Base-by-base conservation (phyloP, 2,888 invertebrate species). In the Apodemia duryi region DNA sequence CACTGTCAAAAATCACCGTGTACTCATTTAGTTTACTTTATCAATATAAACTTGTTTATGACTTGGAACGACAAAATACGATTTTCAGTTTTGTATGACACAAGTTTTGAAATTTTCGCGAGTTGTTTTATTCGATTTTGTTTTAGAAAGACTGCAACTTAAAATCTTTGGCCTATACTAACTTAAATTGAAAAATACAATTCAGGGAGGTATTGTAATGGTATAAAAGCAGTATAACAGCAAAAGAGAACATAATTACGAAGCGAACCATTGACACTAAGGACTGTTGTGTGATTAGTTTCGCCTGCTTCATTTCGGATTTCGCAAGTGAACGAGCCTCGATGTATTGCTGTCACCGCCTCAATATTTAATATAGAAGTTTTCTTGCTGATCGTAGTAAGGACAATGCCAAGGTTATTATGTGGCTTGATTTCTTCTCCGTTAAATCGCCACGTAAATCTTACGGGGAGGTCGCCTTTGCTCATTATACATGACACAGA, bases 391-490 rank as follows among this genome's bases (percentile, higher is more conserved):
- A 93, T 93, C 63, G 93, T 91, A 11, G 93, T 91, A 28, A 94
- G 88, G 0, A 93, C 90, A 66, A 95, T 85, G 67, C 94, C 95
- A 71, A 93, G 85, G 68, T 76, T 81, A 75, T 93, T 93, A 70
- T 90, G 92, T 71, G 87, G 88, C 73, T 77, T 82, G 63, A 93
- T 86, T 67, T 86, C 83, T 75, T 88, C 86, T 68, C 90, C 92
- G 69, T 94, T 93, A 74, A 94, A 93, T 61, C 92, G 93, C 97
- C 97, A 97, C 63, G 93, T 93, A 72, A 97, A 95, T 71, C 93
- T 93, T 69, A 97, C 92, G 11, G 97, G 97, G 57, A 95, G 88
- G 83, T 97, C 97, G 41, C 97, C 97, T 82, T 96, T 95, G 78
- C 93, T 94, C 74, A 96, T 95, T 62, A 95, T 94, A 81, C 97